Evolutionary conservation across 2,797 vertebrate genomes (phyloP).

Genomic region (Astyanax mexicanus): DNA sequence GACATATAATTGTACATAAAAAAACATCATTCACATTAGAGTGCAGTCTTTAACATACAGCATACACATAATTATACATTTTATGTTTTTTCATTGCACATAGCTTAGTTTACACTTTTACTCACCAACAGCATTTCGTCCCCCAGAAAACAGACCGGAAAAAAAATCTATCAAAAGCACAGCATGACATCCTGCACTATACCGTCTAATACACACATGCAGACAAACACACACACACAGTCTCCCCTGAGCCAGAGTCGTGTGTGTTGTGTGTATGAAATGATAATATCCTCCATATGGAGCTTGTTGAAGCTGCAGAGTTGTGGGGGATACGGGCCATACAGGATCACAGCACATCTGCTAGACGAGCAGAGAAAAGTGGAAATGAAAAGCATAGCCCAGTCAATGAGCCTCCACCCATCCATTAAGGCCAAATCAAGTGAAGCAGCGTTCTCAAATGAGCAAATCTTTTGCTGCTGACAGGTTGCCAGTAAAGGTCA

Average conservation of each 20-base stretch:
- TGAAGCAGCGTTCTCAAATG: background rate
- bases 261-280: conserved; percentile 31
- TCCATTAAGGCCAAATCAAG: conserved; percentile 11
- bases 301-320: conserved; percentile 50
- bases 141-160: conserved; percentile 31
- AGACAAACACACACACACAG: conserved; percentile 23
- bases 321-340: conserved; percentile 1
- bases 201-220: background rate
- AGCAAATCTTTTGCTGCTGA: background rate
- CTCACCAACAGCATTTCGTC: no score
- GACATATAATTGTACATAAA: background rate
- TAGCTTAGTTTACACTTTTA: background rate
- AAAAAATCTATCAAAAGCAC: conserved; percentile 12
- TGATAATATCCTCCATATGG: conserved; percentile 48
- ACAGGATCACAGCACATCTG: conserved; percentile 14
- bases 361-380: conserved; percentile 8
- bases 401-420: conserved; percentile 3
- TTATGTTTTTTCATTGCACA: no score
- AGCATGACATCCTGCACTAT: conserved; percentile 29
- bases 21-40: background rate
- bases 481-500: conserved; percentile 62
- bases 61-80: no score
- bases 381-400: conserved; percentile 9
- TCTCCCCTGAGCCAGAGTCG: conserved; percentile 4
- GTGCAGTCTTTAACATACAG: background rate